These are phyloP conservation scores for Phataginus tricuspis DNA, from an alignment of 2,797 vertebrate genomes.

Conservation along the genomic window DNA sequence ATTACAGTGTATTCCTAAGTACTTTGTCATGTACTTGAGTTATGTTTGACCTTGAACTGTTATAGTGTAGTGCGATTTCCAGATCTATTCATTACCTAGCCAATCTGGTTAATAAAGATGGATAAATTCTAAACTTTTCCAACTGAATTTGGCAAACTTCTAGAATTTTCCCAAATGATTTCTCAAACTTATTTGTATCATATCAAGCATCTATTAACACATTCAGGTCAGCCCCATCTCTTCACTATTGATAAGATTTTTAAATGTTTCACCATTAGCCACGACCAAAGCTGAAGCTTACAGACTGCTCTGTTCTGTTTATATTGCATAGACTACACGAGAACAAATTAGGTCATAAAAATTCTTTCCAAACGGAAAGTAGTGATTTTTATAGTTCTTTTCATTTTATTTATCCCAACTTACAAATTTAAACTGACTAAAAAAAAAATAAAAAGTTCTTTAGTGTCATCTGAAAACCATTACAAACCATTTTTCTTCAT, in stretches of 20 bases:
- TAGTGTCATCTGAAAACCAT: constrained; percentile 1
- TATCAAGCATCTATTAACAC: background rate
- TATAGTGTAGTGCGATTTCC: background rate
- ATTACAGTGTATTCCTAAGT: background rate
- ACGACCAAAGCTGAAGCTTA: background rate
- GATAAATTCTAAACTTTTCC: constrained; percentile 12
- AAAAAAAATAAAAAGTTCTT: background rate
- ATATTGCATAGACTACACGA: background rate
- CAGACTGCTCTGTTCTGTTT: background rate
- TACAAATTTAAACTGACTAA: constrained; percentile 50
- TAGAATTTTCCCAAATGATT: constrained; percentile 1
- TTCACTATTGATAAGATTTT: background rate
- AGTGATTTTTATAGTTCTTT: background rate
- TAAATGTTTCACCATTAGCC: background rate
- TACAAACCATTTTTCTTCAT: background rate
- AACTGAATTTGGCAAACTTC: background rate
- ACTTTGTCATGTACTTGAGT: background rate
- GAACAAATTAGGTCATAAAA: background rate
- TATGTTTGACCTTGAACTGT: constrained; percentile 8
- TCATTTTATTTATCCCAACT: background rate
- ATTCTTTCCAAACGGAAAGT: background rate
- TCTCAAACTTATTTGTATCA: constrained; percentile 2
- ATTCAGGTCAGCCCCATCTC: background rate
- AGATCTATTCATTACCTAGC: background rate
- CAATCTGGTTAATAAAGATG: background rate